phyloP scores from a whole-genome alignment of 2,113 vertebrate genomes.

The Myiagra hebetior region DNA sequence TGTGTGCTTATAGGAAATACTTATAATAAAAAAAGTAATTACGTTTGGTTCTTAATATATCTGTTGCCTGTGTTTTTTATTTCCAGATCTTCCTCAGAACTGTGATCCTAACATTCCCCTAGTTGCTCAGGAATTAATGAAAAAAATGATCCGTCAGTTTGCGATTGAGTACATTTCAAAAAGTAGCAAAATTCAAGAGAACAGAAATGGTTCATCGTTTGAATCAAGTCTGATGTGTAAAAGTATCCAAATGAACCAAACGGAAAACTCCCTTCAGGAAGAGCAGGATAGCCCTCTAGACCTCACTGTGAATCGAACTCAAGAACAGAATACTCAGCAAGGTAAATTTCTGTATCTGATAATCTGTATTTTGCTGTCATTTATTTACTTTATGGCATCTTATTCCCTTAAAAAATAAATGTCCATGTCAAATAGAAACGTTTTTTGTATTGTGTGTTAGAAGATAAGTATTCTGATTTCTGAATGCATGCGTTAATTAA shows the following conservation, averaged over 20 bases:
- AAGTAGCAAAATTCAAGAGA: slow-evolving; percentile 88
- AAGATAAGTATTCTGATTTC: neutral
- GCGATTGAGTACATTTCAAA: slow-evolving; percentile 97
- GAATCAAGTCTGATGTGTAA: slow-evolving; percentile 79
- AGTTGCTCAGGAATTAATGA: slow-evolving; percentile 98
- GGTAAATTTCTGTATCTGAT: slow-evolving; percentile 72
- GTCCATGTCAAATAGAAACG: neutral
- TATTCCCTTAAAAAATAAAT: neutral
- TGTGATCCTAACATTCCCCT: slow-evolving; percentile 95
- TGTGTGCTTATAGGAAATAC: neutral
- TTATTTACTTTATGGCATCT: neutral
- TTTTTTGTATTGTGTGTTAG: neutral
- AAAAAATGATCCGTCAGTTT: slow-evolving; percentile 98
- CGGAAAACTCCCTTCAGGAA: slow-evolving; percentile 79
- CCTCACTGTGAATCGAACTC: slow-evolving; percentile 91
- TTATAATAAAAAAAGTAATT: neutral
- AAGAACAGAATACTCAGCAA: slow-evolving; percentile 82
- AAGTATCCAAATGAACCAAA: slow-evolving; percentile 80
- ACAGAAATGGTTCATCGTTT: slow-evolving; percentile 81
- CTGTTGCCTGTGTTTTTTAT: slow-evolving; percentile 44
- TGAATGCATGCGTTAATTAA: neutral
- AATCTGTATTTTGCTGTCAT: neutral
- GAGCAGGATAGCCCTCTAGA: slow-evolving; percentile 92
- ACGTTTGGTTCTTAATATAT: neutral
- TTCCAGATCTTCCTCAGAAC: slow-evolving; percentile 89